Conservation (phyloP, 2,797 vertebrate species). For the Etheostoma nigrum region DNA sequence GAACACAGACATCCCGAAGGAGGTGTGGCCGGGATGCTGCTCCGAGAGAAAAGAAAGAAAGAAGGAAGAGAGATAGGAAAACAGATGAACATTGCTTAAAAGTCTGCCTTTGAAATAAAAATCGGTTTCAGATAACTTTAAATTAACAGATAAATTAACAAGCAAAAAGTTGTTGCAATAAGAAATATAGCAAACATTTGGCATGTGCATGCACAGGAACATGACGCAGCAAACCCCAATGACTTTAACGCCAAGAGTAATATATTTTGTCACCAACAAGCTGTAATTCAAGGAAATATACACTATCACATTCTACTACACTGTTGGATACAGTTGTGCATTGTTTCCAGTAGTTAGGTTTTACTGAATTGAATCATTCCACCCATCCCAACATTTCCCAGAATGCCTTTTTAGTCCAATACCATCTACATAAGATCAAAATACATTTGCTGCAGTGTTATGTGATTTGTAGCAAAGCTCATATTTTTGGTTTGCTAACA, state of each 20-base stretch:
- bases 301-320: not conserved
- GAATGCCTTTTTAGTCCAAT: not conserved
- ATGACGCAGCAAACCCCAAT: not conserved
- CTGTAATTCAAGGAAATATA: slow-evolving; percentile 12
- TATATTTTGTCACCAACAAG: not conserved
- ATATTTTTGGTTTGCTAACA: not conserved
- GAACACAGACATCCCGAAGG: slow-evolving; percentile 97
- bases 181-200: slow-evolving; percentile 1
- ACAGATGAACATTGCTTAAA: not conserved
- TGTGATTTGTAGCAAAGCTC: not conserved
- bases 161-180: not conserved
- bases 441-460: not conserved
- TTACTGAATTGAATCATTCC: slow-evolving; percentile 19
- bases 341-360: slow-evolving; percentile 1
- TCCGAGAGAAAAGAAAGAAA: slow-evolving; percentile 38
- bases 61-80: not conserved
- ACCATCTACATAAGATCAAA: not conserved
- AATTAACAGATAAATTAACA: not conserved
- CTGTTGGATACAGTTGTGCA: not conserved
- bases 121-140: not conserved
- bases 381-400: slow-evolving; percentile 11
- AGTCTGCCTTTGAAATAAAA: not conserved
- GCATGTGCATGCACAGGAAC: not conserved
- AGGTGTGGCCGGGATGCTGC: slow-evolving; percentile 92
- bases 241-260: not conserved